Conservation (phyloP, 2,797 vertebrate genomes). For the Loris lydekkerianus region DNA sequence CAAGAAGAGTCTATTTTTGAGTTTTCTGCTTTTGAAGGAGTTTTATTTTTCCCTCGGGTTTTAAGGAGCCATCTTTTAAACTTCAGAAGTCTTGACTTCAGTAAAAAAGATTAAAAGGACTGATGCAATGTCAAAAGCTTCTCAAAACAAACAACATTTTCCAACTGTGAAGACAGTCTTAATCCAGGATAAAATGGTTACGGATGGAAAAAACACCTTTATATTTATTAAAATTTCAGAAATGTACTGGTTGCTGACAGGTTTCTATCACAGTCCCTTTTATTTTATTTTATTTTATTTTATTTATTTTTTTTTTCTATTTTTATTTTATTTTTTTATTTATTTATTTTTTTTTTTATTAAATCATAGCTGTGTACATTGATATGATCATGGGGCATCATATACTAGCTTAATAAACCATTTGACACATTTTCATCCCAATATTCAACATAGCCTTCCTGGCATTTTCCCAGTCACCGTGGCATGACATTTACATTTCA, state of each 20-base stretch:
- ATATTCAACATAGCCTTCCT: too few species aligned
- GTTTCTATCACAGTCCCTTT: background rate
- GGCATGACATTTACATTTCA: too few species aligned
- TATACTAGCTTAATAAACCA: too few species aligned
- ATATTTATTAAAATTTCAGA: constrained; percentile 42
- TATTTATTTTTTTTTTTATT: too few species aligned
- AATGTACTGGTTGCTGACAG: background rate
- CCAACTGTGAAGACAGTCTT: constrained; percentile 43
- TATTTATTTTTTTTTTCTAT: too few species aligned
- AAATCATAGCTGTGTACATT: too few species aligned
- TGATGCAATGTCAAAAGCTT: background rate
- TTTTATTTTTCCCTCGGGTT: background rate
- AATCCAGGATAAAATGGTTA: constrained; percentile 2
- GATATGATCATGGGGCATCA: too few species aligned
- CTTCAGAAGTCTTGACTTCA: constrained; percentile 52
- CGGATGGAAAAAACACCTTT: background rate
- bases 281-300: too few species aligned
- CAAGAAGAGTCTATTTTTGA: background rate
- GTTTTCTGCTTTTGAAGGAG: constrained; percentile 16
- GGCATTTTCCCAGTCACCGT: too few species aligned
- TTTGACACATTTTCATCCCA: too few species aligned
- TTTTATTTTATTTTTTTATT: too few species aligned
- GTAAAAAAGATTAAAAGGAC: constrained; percentile 66
- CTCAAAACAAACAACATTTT: constrained; percentile 64
- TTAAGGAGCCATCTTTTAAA: constrained; percentile 48